Evolutionary conservation across 2,113 vertebrate species (phyloP).

Genomic region (Pygoscelis antarcticus): DNA sequence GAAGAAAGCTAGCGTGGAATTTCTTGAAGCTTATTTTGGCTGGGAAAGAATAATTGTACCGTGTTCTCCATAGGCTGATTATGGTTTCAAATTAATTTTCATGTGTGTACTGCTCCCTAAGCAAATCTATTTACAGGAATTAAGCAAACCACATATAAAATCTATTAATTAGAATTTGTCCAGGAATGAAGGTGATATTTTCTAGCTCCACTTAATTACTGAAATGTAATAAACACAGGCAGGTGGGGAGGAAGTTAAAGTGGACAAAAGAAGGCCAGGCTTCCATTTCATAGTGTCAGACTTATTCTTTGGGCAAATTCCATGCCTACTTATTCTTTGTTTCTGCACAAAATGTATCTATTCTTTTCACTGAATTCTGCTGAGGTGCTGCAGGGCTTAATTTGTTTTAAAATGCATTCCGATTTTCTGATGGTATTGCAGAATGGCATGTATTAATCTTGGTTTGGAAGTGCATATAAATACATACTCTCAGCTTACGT

Average conservation of each 20-base stretch:
- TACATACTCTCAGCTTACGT: fast-evolving
- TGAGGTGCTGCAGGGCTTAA: not conserved
- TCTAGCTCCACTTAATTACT: not conserved
- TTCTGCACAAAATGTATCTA: not conserved
- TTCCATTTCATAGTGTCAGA: not conserved
- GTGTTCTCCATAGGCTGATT: not conserved
- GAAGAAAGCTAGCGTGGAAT: not conserved
- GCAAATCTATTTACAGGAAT: not conserved
- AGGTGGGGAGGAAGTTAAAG: not conserved
- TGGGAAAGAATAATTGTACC: not conserved
- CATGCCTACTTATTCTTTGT: not conserved
- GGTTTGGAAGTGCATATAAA: not conserved
- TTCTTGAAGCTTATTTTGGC: not conserved
- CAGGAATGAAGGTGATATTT: not conserved
- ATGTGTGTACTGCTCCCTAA: not conserved
- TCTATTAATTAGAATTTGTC: not conserved
- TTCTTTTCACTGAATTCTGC: not conserved
- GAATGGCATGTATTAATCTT: not conserved
- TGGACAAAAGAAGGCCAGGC: not conserved
- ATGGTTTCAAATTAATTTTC: not conserved
- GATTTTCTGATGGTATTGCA: not conserved
- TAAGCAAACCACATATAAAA: not conserved
- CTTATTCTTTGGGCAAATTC: not conserved
- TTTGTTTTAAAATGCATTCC: not conserved
- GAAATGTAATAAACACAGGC: not conserved